Evolutionary conservation across 2,113 vertebrate species (phyloP), one percentile per base, ranked within the genome.

Genomic region (Rhabdomys dilectus): DNA sequence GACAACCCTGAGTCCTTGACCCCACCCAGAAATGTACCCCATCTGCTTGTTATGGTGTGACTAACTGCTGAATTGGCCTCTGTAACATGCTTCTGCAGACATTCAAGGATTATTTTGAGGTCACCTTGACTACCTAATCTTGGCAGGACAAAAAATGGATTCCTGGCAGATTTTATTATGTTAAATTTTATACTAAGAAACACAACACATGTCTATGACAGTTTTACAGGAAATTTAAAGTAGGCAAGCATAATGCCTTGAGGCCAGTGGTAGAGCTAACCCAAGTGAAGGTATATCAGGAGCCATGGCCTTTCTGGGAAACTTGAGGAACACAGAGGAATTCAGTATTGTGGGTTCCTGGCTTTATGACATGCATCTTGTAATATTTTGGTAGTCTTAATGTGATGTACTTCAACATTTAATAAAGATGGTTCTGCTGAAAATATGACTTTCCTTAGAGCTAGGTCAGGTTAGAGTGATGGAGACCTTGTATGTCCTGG

Each of bases 41-140:
- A 6, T 64, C 58, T 64, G 60, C 36, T 64, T 45, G 82, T 64
- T 85, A 45, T 9, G 13, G 19, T 45, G 39, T 64, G 58, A 82
- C 58, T 85, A 64, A 85, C n/a, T 31, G 82, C 82, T 64, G 39
- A 11, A 45, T 64, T 62, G 82, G 56, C 26, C 64, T 85, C 60
- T 64, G 39, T 45, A 62, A 45, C 26, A 0, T 85, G 60, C 60
- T 85, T 60, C 13, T 62, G 24, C 81, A 84, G 81, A 62, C 39
- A 84, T 39, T 62, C 24, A 29, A 42, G 31, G 58, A 62, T 60
- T 84, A 84, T 84, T 85, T 64, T 64, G 24, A 85, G 82, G 82
- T 85, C 82, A 45, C 39, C 60, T 85, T 85, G 58, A 85, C 82
- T 26, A 85, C 60, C 58, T 64, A 62, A 45, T 64, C n/a, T 85